Evolutionary conservation across 2,113 vertebrate genomes (phyloP).

Genomic region (Oncorhynchus masou): DNA sequence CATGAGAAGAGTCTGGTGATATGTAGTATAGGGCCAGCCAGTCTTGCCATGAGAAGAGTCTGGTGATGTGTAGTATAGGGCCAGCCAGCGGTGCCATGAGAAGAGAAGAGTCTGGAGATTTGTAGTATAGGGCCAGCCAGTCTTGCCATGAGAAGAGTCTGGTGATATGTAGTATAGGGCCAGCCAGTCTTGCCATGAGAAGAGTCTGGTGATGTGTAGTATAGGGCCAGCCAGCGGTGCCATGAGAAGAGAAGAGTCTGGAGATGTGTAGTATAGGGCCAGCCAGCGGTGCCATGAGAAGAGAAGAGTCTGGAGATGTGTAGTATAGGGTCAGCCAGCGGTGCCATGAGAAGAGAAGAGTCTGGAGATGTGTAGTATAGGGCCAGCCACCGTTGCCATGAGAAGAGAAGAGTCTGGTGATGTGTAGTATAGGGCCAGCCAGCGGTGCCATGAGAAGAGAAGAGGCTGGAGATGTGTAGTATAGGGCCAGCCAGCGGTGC

Average conservation of each 20-base stretch:
- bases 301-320: background rate
- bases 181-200: background rate
- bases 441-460: background rate
- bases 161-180: too few species aligned
- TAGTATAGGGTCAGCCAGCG: too few species aligned
- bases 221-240: background rate
- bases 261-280: too few species aligned
- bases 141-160: background rate
- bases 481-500: background rate
- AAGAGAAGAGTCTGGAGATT: background rate
- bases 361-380: too few species aligned
- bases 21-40: too few species aligned
- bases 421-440: too few species aligned
- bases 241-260: background rate
- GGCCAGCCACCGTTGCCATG: background rate
- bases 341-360: background rate
- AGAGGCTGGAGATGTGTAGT: too few species aligned
- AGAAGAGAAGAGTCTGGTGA: background rate
- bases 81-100: background rate
- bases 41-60: background rate
- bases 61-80: too few species aligned
- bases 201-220: too few species aligned
- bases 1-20: background rate
- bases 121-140: too few species aligned
- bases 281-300: background rate